Percentiles rank a stretch among this genome's conserved stretches.
Evolutionary conservation across 1,140 invertebrate genomes (phyloP).

Genomic region (Drosophila teissieri): DNA sequence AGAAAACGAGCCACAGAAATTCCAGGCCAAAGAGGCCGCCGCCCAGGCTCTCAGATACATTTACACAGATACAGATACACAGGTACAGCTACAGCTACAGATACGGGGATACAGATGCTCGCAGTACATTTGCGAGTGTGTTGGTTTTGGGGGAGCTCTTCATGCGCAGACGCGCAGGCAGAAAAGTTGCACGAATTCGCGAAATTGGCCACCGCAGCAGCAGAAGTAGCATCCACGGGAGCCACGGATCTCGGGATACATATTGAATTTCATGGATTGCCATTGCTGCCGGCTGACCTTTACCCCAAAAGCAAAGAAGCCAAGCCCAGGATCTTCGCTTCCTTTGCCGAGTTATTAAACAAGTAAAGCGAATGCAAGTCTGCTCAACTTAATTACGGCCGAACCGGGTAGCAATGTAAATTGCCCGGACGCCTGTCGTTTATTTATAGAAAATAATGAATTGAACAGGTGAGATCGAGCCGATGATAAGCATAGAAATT

Average conservation of each 20-base stretch:
- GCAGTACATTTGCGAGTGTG: neutral
- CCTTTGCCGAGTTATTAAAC: conserved; percentile 33
- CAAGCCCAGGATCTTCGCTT: neutral
- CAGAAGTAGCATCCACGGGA: conserved; percentile 26
- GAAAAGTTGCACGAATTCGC: conserved; percentile 75
- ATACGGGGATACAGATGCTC: conserved; percentile 11
- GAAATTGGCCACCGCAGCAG: conserved; percentile 71
- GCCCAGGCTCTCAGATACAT: conserved; percentile 44
- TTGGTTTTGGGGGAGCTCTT: conserved; percentile 8
- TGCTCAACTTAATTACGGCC: conserved; percentile 75
- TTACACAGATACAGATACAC: conserved; percentile 6
- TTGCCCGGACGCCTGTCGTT: conserved; percentile 69
- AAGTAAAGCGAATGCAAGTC: conserved; percentile 37
- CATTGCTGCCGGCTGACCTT: conserved; percentile 53
- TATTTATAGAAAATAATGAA: conserved; percentile 83
- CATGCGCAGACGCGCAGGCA: conserved; percentile 54
- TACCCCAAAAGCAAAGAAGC: conserved; percentile 10
- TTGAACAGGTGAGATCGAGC: conserved; percentile 80
- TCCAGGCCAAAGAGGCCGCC: conserved; percentile 75
- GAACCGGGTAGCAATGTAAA: conserved; percentile 60
- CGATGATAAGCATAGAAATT: conserved; percentile 82
- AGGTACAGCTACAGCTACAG: conserved; percentile 2
- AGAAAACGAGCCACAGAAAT: conserved; percentile 60
- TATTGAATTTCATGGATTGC: conserved; percentile 74
- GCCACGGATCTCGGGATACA: conserved; percentile 60